Evolutionary conservation across 2,797 vertebrate species (phyloP).

Genomic region (Gymnoscopelus microlampas): DNA sequence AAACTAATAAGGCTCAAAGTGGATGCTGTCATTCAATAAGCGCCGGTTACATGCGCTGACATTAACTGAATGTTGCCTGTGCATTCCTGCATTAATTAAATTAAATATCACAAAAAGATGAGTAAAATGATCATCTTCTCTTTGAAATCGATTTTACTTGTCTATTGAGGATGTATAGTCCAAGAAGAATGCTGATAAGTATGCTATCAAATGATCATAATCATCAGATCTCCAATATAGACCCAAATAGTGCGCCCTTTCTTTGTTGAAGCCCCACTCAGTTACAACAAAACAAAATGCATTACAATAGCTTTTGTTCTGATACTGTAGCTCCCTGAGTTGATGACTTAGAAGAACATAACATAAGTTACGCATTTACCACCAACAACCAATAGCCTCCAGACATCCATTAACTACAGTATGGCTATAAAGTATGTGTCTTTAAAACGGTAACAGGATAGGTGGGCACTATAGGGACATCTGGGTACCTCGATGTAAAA

Average conservation of each 20-base stretch:
- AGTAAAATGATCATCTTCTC: not conserved
- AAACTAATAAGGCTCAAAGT: too few species aligned
- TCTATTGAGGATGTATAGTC: not conserved
- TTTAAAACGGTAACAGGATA: too few species aligned
- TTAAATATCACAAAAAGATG: not conserved
- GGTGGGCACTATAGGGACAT: too few species aligned
- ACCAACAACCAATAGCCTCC: not conserved
- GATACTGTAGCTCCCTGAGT: constrained; percentile 15
- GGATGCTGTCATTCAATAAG: too few species aligned
- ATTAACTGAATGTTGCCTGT: not conserved
- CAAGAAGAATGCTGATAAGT: not conserved
- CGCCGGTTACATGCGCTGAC: not conserved
- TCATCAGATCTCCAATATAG: not conserved
- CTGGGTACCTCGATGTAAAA: too few species aligned
- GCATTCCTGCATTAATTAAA: not conserved
- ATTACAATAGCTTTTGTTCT: constrained; percentile 11
- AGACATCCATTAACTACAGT: not conserved
- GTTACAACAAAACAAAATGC: not conserved
- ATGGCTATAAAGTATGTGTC: too few species aligned
- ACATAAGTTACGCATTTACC: not conserved
- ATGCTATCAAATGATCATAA: not conserved
- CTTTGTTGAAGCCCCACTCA: constrained; percentile 14
- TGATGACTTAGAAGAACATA: constrained; percentile 33
- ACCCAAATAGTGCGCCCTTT: not conserved
- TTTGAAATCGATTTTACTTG: not conserved